Base-by-base conservation (phyloP, 2,113 vertebrate species). In the Gobius niger region DNA sequence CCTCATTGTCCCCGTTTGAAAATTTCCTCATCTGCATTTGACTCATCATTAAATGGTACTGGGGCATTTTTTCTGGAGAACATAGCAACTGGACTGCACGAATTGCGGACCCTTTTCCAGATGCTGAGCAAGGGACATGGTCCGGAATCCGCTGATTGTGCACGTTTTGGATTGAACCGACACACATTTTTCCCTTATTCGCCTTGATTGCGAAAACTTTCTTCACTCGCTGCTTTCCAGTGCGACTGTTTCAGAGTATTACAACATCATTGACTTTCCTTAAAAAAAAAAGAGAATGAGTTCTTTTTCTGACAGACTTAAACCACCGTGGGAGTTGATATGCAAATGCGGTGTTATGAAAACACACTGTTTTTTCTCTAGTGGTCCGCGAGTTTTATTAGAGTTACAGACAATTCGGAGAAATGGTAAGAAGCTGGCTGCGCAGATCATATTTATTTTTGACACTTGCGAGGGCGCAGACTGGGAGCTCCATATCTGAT, bases 391-490 rank as follows among this genome's bases (percentile, higher is more conserved):
- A 60, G 57, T 60, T 60, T 60, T 40, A 60, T 60, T 60, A 60
- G 24, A 34, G 57, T 42, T 44, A 9, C 16, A 60, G 57, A 60
- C 57, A 60, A 60, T 60, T 60, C 57, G 3, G 40, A 44, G 57
- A 60, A 60, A 60, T 44, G 14, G 15, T 44, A 42, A 57, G 54
- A 57, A 40, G 54, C 24, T 57, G 54, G 54, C 24, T 40, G 54
- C 54, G 40, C 24, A 19, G 13, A 57, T 57, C 54, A 34, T 57
- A 60, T 42, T n/a, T 60, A 60, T 60, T 60, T 60, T 16, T 60
- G 57, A 60, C 57, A 60, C 40, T 44, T 44, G 40, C n/a, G 57
- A 44, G 40, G 14, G 15, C 10, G 40, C 57, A 60, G 15, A 42
- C 40, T 5, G 40, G 40, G 40, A 42, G 34, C 57, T 42, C 57